Conservation (phyloP, 2,113 vertebrate species). For the Danionella cerebrum region DNA sequence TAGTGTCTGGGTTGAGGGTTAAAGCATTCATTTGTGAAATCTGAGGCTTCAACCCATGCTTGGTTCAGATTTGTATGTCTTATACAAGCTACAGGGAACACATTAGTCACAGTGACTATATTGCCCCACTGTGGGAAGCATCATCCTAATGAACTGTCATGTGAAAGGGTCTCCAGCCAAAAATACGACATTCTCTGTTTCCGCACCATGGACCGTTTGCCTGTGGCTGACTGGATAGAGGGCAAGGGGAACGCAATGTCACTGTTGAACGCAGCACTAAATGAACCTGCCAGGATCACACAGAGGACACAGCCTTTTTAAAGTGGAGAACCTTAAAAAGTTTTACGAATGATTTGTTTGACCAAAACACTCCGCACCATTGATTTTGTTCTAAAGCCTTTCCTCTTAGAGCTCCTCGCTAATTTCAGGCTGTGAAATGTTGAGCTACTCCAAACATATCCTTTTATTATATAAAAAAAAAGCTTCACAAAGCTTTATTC, state of each 20-base stretch:
- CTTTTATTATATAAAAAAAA: too few species aligned
- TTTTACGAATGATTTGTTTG: too few species aligned
- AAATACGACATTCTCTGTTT: slow-evolving; percentile 17
- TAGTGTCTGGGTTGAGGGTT: neutral
- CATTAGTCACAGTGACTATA: slow-evolving; percentile 47
- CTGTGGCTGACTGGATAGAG: neutral
- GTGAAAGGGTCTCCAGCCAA: slow-evolving; percentile 18
- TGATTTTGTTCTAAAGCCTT: too few species aligned
- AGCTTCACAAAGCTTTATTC: too few species aligned
- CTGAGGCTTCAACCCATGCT: slow-evolving; percentile 1
- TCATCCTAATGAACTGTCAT: slow-evolving; percentile 32
- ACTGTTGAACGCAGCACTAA: slow-evolving; percentile 22
- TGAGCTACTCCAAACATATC: too few species aligned
- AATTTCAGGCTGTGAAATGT: too few species aligned
- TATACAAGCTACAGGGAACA: slow-evolving; percentile 16
- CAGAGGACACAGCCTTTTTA: slow-evolving; percentile 30
- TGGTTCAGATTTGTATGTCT: slow-evolving; percentile 44
- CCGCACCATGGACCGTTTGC: neutral
- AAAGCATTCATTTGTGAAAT: neutral
- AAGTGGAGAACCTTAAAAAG: neutral
- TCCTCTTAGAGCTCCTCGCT: too few species aligned
- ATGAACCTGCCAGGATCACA: slow-evolving; percentile 13
- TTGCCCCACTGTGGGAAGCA: slow-evolving; percentile 44
- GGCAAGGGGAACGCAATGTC: slow-evolving; percentile 44
- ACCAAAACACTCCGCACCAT: too few species aligned